phyloP scores from a whole-genome alignment of 2,797 vertebrate genomes.

The Todus mexicanus region DNA sequence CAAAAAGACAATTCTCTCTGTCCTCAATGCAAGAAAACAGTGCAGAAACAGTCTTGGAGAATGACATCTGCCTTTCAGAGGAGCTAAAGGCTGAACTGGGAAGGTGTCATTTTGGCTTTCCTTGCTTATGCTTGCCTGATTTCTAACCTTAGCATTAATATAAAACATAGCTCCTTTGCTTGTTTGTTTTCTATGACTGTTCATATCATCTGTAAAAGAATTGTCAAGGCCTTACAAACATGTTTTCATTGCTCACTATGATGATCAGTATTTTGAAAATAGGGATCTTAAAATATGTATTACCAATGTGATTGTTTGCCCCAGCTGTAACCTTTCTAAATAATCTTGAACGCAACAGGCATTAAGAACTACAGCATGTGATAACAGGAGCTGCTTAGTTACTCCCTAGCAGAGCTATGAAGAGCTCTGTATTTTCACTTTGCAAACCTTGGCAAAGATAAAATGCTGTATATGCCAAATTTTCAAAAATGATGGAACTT shows the following conservation, averaged over 20 bases:
- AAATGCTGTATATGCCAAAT: slow-evolving; percentile 33
- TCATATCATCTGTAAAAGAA: background rate
- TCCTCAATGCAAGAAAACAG: background rate
- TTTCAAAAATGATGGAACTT: slow-evolving; percentile 34
- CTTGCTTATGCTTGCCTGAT: background rate
- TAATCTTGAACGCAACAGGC: slow-evolving; percentile 29
- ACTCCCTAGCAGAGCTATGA: slow-evolving; percentile 19
- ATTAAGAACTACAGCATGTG: slow-evolving; percentile 25
- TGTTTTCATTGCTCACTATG: background rate
- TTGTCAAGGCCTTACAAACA: background rate
- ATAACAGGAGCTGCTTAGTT: slow-evolving; percentile 37
- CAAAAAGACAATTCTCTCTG: background rate
- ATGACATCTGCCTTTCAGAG: background rate
- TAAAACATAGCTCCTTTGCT: background rate
- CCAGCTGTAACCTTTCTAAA: slow-evolving; percentile 4
- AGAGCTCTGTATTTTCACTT: slow-evolving; percentile 52
- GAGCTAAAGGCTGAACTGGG: background rate
- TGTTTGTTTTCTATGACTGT: background rate
- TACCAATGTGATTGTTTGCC: slow-evolving; percentile 17
- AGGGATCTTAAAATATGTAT: background rate
- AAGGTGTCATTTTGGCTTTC: background rate
- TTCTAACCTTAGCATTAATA: background rate
- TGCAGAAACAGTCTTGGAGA: background rate
- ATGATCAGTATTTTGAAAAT: background rate
- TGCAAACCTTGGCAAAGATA: slow-evolving; percentile 56